Base-by-base conservation (phyloP, 2,888 invertebrate species). In the Apeira syringaria region DNA sequence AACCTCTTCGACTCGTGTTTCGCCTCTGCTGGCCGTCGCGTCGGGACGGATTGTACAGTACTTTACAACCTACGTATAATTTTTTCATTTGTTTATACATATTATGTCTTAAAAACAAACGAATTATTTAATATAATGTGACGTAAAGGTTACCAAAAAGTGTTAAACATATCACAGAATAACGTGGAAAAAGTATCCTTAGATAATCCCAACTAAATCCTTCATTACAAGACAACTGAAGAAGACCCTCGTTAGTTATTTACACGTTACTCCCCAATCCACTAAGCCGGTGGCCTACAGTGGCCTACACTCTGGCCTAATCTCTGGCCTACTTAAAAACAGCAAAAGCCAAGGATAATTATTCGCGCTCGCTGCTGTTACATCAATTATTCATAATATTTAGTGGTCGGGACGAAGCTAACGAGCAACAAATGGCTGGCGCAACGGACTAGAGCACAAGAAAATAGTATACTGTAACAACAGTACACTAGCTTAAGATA, bases 371-470 rank as follows among this genome's bases (percentile, higher is more conserved):
- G 40, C 46, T 25, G 39, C 37, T 49, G 37, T 46, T 37, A 38
- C 68, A 74, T 79, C 70, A 68, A 74, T 75, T 76, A 79, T 78
- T 79, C 73, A 77, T 69, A 65, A 66, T 74, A 68, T 76, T 74
- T 70, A 72, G 70, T 70, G 59, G 68, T 56, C 65, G 59, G 53
- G 61, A 58, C 43, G 59, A 47, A 51, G 56, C 64, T 73, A 74
- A 76, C 72, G 68, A 72, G 69, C 67, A 72, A 65, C 67, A 68
- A 71, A 74, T 75, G 74, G 50, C 49, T 25, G 50, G 39, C 39
- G 37, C 41, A 38, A 31, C 35, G 40, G 40, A 46, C 36, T 28
- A 36, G 26, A 36, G 39, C 17, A 15, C 12, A 8, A 6, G 12
- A 12, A 1, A 5, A 6, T 11, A 2, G 6, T 20, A 7, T 20